Evolutionary conservation across 1,140 invertebrate genomes (phyloP).

Genomic region (Chironomus tepperi): DNA sequence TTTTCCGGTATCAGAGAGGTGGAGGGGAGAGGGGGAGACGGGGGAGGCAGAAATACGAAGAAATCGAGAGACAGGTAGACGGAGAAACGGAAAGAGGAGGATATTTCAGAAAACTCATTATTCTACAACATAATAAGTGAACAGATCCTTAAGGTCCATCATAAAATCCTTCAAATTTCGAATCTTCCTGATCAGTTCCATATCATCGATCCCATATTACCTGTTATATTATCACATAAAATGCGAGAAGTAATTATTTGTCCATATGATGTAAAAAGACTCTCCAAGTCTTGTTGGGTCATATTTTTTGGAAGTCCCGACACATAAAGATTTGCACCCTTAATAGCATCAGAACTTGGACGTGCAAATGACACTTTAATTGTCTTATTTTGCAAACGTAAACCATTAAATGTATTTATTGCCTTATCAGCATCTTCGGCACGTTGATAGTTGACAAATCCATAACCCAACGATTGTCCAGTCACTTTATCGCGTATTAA

Average conservation of each 20-base stretch:
- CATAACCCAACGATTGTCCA: conserved; percentile 73
- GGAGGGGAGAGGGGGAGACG: too few relatives aligned
- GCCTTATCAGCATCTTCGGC: conserved; percentile 70
- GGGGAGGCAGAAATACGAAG: too few relatives aligned
- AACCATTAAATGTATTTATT: conserved; percentile 67
- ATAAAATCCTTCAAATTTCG: too few relatives aligned
- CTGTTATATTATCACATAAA: conserved; percentile 70
- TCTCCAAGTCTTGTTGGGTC: conserved; percentile 70
- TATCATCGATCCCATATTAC: not conserved
- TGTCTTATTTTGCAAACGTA: conserved; percentile 73
- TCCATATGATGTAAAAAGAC: conserved; percentile 64
- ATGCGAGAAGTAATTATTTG: conserved; percentile 74
- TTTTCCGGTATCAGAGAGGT: too few relatives aligned
- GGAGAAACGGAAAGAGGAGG: too few relatives aligned
- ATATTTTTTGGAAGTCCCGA: conserved; percentile 70
- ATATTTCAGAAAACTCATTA: too few relatives aligned
- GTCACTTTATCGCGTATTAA: conserved; percentile 76
- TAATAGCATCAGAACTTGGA: conserved; percentile 73
- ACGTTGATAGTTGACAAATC: conserved; percentile 73
- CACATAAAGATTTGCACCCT: conserved; percentile 77
- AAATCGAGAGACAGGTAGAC: too few relatives aligned
- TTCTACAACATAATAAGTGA: too few relatives aligned
- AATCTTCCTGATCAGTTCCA: not conserved
- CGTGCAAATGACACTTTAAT: conserved; percentile 80
- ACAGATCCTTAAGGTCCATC: too few relatives aligned